Evolutionary conservation across 2,113 vertebrate species (phyloP).

Genomic region (Leptobrachium leishanense): DNA sequence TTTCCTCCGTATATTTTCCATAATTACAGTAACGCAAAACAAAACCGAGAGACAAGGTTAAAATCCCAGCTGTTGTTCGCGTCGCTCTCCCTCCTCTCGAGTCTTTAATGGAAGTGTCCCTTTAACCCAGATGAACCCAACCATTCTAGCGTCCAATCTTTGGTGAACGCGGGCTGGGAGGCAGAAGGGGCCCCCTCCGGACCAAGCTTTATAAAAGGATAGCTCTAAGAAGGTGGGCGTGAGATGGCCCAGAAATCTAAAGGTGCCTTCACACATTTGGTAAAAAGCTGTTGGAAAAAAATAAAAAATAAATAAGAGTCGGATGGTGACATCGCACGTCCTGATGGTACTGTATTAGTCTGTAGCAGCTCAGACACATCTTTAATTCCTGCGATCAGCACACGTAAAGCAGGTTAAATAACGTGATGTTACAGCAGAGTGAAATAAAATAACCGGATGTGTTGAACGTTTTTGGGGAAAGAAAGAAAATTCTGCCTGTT

Average conservation of each 20-base stretch:
- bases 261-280: too few relatives aligned
- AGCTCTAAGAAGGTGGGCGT: background rate
- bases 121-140: conserved; percentile 18
- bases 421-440: too few relatives aligned
- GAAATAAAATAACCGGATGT: too few relatives aligned
- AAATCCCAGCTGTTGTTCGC: background rate
- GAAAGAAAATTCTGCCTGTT: too few relatives aligned
- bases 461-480: too few relatives aligned
- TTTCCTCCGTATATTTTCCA: background rate
- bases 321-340: too few relatives aligned
- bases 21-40: background rate
- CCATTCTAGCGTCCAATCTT: conserved; percentile 6
- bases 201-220: background rate
- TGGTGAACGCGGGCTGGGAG: background rate
- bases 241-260: background rate
- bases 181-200: conserved; percentile 8
- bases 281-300: too few relatives aligned
- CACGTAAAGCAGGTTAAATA: too few relatives aligned
- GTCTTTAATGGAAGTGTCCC: conserved; percentile 26
- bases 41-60: background rate
- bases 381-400: too few relatives aligned
- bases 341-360: too few relatives aligned
- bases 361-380: too few relatives aligned
- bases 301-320: too few relatives aligned
- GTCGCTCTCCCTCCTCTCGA: background rate